Conservation (phyloP, 2,113 vertebrate species). For the Lynx canadensis region DNA sequence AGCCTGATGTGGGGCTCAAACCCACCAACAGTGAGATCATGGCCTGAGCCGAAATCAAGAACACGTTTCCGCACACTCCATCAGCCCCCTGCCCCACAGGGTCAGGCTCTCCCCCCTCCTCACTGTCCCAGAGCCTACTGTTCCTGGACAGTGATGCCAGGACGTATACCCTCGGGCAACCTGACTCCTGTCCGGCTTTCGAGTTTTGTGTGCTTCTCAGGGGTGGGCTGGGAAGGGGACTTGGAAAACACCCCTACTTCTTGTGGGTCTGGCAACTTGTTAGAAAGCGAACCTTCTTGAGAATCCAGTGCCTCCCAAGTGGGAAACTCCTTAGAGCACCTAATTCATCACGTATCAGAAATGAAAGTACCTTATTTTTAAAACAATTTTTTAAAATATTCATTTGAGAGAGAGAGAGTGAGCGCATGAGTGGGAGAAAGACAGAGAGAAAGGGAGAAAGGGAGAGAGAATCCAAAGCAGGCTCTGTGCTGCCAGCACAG, state of each 20-base stretch:
- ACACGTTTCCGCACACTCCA: accelerated
- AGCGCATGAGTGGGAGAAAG: no score
- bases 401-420: no score
- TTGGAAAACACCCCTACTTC: not conserved
- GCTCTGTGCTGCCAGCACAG: no score
- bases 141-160: not conserved
- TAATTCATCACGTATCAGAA: not conserved
- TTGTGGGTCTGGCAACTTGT: not conserved
- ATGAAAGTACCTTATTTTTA: not conserved
- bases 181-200: no score
- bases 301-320: not conserved
- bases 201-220: not conserved
- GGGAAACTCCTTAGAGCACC: not conserved
- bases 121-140: not conserved
- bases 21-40: no score
- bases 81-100: accelerated
- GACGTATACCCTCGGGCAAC: not conserved
- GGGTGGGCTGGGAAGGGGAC: not conserved
- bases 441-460: no score
- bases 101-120: not conserved
- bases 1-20: no score
- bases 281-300: not conserved
- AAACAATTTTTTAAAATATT: not conserved
- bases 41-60: no score
- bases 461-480: no score